Percentiles rank a stretch among this genome's conserved stretches.
These are phyloP conservation scores for Paraescarpia echinospica DNA, from an alignment of 1,140 invertebrate species.

Conservation along the genomic window DNA sequence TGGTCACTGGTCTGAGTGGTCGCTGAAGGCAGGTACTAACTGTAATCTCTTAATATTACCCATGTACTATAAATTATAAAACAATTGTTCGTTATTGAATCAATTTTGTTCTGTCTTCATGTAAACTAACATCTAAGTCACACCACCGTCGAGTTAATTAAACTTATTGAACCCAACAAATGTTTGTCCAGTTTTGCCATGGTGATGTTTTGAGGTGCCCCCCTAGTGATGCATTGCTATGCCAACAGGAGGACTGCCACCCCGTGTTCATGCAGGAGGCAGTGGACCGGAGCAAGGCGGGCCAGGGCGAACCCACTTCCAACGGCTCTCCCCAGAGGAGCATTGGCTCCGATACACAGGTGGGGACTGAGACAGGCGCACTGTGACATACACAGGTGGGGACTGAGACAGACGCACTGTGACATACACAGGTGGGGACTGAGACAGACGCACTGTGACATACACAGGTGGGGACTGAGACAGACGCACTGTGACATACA, in stretches of 20 bases:
- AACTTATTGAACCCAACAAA: not conserved
- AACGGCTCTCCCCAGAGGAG: not conserved
- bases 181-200: not conserved
- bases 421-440: not conserved
- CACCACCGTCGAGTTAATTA: no score
- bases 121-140: no score
- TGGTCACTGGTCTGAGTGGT: no score
- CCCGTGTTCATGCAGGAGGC: conserved; percentile 87
- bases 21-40: no score
- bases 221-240: not conserved
- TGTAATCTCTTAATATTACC: not conserved
- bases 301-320: not conserved
- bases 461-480: not conserved
- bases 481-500: not conserved
- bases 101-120: no score
- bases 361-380: not conserved
- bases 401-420: not conserved
- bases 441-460: not conserved
- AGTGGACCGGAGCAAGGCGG: not conserved
- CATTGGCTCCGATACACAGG: not conserved
- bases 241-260: conserved; percentile 49
- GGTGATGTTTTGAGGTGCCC: not conserved
- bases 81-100: not conserved
- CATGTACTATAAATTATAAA: not conserved
- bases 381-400: not conserved